Evolutionary conservation across 2,888 invertebrate genomes (phyloP).

Genomic region (Hololepta plana): DNA sequence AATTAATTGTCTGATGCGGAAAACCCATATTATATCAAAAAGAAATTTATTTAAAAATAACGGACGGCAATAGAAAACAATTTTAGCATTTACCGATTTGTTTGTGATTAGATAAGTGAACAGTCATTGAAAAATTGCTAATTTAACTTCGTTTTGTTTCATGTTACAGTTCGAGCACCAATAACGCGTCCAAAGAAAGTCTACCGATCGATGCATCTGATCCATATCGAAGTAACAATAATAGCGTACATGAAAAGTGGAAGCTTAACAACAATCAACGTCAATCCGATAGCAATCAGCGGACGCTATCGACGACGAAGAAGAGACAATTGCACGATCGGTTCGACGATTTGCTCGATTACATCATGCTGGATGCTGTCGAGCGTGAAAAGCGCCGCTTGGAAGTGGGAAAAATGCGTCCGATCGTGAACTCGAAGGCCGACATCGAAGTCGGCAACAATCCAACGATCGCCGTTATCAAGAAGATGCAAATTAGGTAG

Average conservation of each 20-base stretch:
- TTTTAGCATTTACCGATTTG: too few species aligned
- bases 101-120: too few species aligned
- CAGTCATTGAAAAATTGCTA: too few species aligned
- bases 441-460: constrained; percentile 39
- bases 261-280: too few species aligned
- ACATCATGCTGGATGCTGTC: constrained; percentile 30
- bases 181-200: constrained; percentile 23
- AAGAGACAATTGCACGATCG: constrained; percentile 31
- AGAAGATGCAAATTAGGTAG: constrained; percentile 31
- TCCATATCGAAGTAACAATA: too few species aligned
- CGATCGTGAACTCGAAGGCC: constrained; percentile 31
- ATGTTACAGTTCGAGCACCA: constrained; percentile 19
- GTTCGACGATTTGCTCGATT: constrained; percentile 39
- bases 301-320: constrained; percentile 16
- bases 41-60: too few species aligned
- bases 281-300: too few species aligned
- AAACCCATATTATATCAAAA: too few species aligned
- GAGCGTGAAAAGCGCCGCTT: constrained; percentile 29
- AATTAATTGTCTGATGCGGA: too few species aligned
- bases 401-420: constrained; percentile 31
- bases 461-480: constrained; percentile 51
- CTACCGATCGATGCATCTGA: constrained; percentile 13
- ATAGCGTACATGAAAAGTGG: constrained; percentile 8
- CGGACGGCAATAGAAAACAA: too few species aligned
- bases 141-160: too few species aligned